Evolutionary conservation across 2,113 vertebrate species (phyloP), one percentile per base, ranked within the genome.

Genomic region (Heterotilapia buettikoferi): DNA sequence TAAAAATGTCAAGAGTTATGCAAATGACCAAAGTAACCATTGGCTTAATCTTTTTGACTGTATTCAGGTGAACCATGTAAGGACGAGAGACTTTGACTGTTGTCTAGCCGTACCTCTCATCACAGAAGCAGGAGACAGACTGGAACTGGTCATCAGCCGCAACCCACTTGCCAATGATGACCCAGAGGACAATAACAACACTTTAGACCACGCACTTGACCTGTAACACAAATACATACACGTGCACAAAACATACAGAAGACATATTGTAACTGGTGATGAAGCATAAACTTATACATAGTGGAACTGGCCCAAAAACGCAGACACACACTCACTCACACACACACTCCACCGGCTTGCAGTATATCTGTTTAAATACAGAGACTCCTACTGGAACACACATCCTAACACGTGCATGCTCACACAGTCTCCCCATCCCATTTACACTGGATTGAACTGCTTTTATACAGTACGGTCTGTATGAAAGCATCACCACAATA

Each of bases 21-120:
- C 24, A 63, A 61, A 12, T 78, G 5, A 78, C 24, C 43, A 50
- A 76, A 50, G 6, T 29, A 50, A 31, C 24, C 50, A 54, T 40
- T 21, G 5, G 36, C 19, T 50, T 19, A 7, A 29, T 79, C 18
- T 54, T 38, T 76, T 13, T 4, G 14, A 66, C 52, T 52, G 10
- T 9, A 7, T 85, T 9, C 85, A 92, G 98, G 98, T 99, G 90
- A 99, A 99, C 93, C 98, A 97, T 5, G 93, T 98, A 31, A 96
- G 97, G 89, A 99, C 98, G 0, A 94, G 98, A 88, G 98, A 99
- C 96, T 98, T 99, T 18, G 98, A 99, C 97, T 99, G 99, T 95
- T 98, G 98, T 93, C 94, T 99, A 95, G 97, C 97, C 0, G 98
- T 99, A 59, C 99, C 98, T 1, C 97, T 99, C 84, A 97, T 99